phyloP scores from a whole-genome alignment of 2,888 invertebrate species.

The Linnaemya vulpina region DNA sequence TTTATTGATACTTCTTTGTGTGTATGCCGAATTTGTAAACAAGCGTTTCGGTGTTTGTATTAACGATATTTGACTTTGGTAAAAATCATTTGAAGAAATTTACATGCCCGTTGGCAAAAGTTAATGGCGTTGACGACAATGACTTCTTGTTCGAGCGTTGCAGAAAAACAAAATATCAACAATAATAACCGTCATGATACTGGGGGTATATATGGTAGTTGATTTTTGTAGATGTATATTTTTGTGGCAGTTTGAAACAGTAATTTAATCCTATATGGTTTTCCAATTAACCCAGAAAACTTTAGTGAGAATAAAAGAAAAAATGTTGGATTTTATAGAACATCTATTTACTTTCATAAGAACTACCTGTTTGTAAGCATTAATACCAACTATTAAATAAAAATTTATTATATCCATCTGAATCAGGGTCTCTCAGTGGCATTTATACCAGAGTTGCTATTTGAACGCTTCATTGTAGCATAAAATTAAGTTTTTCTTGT shows the following conservation, averaged over 20 bases:
- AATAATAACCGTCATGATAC: neutral
- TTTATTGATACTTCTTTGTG: constrained; percentile 16
- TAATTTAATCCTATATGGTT: neutral
- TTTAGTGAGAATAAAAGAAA: too few relatives aligned
- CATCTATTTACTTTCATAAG: too few relatives aligned
- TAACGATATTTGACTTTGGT: neutral
- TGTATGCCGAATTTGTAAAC: neutral
- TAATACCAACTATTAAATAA: too few relatives aligned
- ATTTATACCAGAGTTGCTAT: too few relatives aligned
- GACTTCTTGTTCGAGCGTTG: neutral
- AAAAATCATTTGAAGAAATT: constrained; percentile 23
- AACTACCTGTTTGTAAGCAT: too few relatives aligned
- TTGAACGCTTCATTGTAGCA: neutral
- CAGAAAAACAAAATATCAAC: neutral
- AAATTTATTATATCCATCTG: too few relatives aligned
- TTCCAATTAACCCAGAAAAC: neutral
- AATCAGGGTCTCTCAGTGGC: too few relatives aligned
- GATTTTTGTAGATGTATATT: neutral
- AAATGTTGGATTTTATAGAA: too few relatives aligned
- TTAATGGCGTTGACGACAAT: constrained; percentile 45
- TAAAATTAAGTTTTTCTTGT: neutral
- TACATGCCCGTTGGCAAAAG: constrained; percentile 40
- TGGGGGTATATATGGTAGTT: too few relatives aligned
- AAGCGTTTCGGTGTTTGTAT: neutral
- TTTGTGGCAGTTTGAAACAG: neutral